Conservation (phyloP, 2,113 vertebrate species). For the Rhinopithecus roxellana region DNA sequence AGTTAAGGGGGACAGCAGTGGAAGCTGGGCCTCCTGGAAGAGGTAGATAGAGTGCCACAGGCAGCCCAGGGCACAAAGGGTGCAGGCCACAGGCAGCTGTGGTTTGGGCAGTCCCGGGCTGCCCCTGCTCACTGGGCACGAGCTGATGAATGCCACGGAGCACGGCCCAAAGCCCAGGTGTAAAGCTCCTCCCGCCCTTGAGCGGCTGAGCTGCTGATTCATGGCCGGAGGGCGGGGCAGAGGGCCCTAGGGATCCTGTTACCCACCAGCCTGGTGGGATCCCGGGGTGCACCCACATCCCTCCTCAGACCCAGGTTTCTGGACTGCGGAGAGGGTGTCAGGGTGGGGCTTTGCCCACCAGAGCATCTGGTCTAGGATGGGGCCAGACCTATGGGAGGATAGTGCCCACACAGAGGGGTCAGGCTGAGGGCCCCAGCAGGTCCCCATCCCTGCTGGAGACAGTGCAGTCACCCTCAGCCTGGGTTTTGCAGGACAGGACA, state of each 20-base stretch:
- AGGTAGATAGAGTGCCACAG: not conserved
- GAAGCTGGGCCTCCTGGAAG: not conserved
- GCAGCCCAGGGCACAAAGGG: not conserved
- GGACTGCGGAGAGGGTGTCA: not conserved
- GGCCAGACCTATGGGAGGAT: not conserved
- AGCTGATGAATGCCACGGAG: not conserved
- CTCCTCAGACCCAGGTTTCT: not conserved
- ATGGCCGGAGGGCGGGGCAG: not conserved
- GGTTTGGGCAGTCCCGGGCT: not conserved
- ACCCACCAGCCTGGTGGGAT: not conserved
- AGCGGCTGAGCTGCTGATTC: constrained; percentile 56
- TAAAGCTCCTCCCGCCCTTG: constrained; percentile 39
- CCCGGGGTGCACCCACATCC: not conserved
- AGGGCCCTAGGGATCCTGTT: not conserved
- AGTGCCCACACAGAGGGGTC: not conserved
- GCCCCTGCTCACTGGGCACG: not conserved
- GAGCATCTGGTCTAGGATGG: not conserved
- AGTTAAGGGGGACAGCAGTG: not conserved
- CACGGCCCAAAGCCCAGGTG: not conserved
- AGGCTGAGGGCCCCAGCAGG: not conserved
- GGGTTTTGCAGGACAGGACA: not conserved
- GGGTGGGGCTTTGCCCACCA: not conserved
- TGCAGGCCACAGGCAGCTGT: not conserved
- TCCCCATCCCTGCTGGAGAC: not conserved
- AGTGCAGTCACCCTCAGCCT: too few relatives aligned